Evolutionary conservation across 37 sponge, comb jelly and placozoan genomes (phyloP).

Genomic region (Aphrocallistes beatrix): DNA sequence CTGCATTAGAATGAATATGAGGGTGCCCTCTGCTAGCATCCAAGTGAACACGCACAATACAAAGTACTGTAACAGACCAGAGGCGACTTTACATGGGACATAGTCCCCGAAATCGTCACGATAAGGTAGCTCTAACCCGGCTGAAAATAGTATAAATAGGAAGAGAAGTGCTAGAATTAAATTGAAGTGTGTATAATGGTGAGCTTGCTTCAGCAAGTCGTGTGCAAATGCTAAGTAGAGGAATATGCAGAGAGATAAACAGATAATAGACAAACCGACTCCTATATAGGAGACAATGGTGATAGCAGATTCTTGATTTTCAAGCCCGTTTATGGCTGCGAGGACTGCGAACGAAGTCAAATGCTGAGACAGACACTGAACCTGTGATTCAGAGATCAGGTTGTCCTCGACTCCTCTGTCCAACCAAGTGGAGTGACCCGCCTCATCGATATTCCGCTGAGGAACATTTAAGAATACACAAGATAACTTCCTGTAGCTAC

Average conservation of each 20-base stretch:
- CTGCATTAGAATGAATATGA: neutral
- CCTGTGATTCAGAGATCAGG: neutral
- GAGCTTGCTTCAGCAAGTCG: neutral
- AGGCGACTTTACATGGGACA: neutral
- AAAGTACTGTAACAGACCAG: neutral
- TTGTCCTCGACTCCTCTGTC: neutral
- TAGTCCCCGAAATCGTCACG: neutral
- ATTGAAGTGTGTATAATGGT: constrained; percentile 2
- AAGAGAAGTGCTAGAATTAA: neutral
- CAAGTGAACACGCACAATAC: neutral
- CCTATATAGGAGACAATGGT: neutral
- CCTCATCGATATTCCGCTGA: neutral
- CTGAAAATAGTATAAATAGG: neutral
- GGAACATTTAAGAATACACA: neutral
- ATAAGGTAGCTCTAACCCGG: neutral
- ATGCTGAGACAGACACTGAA: neutral
- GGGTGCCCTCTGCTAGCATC: neutral
- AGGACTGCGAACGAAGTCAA: neutral
- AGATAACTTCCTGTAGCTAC: neutral
- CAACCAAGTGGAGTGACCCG: neutral
- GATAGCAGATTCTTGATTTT: neutral
- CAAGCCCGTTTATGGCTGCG: neutral
- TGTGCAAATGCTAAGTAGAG: neutral
- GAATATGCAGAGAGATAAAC: neutral
- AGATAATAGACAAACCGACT: neutral